Percentiles rank a stretch among this genome's conserved stretches.
Conservation (phyloP, 2,797 vertebrate species). For the Danio tinwini region DNA sequence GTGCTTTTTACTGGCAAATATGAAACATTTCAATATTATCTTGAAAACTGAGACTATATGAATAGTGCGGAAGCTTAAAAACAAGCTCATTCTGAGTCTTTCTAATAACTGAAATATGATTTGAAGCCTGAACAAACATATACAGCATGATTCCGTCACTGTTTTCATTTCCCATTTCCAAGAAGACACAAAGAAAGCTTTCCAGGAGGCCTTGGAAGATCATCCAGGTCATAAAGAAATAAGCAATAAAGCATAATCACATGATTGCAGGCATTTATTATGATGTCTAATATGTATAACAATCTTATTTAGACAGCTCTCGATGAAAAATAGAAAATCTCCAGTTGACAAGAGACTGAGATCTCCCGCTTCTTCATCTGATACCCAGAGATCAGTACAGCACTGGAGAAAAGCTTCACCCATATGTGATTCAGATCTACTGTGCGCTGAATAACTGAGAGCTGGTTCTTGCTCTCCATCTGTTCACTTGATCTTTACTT, state of each 20-base stretch:
- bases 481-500: conserved; percentile 22
- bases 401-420: background rate
- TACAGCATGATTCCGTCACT: background rate
- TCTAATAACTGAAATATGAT: background rate
- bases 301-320: background rate
- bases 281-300: background rate
- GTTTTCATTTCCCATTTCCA: background rate
- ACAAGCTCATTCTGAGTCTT: background rate
- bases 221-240: conserved; percentile 64
- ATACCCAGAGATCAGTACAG: conserved; percentile 17
- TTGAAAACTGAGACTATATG: background rate
- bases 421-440: conserved; percentile 21
- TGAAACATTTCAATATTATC: background rate
- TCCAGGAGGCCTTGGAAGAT: conserved; percentile 44
- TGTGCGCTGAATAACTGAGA: conserved; percentile 6
- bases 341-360: background rate
- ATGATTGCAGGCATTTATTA: background rate
- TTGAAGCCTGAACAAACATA: no score
- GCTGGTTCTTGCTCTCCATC: conserved; percentile 20
- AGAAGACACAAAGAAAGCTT: background rate
- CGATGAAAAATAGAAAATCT: background rate
- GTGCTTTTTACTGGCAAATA: background rate
- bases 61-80: background rate
- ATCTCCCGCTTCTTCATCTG: conserved; percentile 5
- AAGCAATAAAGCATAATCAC: conserved; percentile 26